phyloP scores from a whole-genome alignment of 2,113 vertebrate genomes.

The Pao palembangensis region DNA sequence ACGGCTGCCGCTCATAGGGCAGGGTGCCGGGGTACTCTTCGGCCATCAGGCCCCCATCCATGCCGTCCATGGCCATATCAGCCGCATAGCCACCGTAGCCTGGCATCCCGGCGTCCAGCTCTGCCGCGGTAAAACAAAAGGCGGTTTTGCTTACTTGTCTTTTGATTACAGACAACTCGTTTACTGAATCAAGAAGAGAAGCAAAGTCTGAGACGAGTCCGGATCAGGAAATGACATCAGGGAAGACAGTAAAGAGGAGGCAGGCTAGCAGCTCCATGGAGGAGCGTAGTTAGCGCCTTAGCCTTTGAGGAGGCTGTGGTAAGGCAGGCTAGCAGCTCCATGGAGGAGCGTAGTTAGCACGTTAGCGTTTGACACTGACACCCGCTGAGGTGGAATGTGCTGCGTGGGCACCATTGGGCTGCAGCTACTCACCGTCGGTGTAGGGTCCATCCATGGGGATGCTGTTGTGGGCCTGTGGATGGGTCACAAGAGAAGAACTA shows the following conservation, averaged over 20 bases:
- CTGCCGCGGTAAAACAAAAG: constrained; percentile 38
- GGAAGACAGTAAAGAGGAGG: not conserved
- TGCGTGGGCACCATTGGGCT: not conserved
- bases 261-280: not conserved
- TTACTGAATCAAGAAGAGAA: too few relatives aligned
- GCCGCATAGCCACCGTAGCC: not conserved
- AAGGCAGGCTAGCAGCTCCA: not conserved
- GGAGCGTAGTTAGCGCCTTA: too few relatives aligned
- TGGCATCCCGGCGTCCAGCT: constrained; percentile 48
- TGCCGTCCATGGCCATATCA: constrained; percentile 51
- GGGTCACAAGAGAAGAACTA: constrained; percentile 18
- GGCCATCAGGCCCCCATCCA: constrained; percentile 35
- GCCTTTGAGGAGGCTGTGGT: too few relatives aligned
- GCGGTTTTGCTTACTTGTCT: not conserved
- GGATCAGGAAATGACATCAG: constrained; percentile 32
- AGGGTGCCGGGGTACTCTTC: constrained; percentile 43
- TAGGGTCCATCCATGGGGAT: constrained; percentile 48
- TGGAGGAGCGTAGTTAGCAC: too few relatives aligned
- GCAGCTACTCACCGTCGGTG: constrained; percentile 63
- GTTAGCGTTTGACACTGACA: too few relatives aligned
- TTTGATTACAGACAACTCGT: not conserved
- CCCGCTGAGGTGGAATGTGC: not conserved
- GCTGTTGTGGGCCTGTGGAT: constrained; percentile 65
- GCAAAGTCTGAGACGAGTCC: constrained; percentile 12
- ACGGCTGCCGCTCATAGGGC: constrained; percentile 37